These are phyloP conservation scores for Agapostemon virescens DNA, from an alignment of 2,888 invertebrate genomes.

Conservation along the genomic window DNA sequence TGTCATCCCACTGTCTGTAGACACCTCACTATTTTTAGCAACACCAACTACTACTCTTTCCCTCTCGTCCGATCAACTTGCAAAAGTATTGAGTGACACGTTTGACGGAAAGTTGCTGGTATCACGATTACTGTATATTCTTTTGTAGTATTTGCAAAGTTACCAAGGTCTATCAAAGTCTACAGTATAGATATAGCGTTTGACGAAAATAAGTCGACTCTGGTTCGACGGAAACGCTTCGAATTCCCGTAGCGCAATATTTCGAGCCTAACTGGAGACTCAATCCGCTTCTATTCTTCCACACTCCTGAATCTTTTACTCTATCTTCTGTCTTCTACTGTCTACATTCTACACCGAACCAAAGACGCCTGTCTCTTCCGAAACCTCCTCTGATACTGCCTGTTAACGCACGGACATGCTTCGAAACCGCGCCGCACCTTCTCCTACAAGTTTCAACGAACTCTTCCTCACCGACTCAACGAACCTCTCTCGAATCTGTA, in stretches of 20 bases:
- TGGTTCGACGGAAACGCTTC: not conserved
- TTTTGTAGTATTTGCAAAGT: conserved; percentile 1
- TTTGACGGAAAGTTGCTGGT: not conserved
- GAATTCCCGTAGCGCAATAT: conserved; percentile 1
- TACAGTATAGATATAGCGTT: not conserved
- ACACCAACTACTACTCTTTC: too few relatives aligned
- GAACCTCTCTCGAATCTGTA: too few relatives aligned
- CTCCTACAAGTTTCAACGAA: too few relatives aligned
- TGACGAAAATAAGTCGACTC: not conserved
- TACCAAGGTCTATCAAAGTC: too few relatives aligned
- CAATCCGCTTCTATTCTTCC: not conserved
- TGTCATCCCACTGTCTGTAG: conserved; percentile 6
- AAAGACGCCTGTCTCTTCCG: not conserved
- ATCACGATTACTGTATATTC: not conserved
- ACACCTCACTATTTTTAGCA: not conserved
- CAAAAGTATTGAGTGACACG: not conserved
- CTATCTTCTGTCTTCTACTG: not conserved
- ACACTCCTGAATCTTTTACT: not conserved
- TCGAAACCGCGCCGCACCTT: not conserved
- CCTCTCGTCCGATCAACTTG: not conserved
- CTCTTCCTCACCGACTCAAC: not conserved
- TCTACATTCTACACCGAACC: not conserved
- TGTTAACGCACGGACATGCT: not conserved
- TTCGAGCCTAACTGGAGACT: not conserved
- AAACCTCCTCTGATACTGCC: not conserved